Evolutionary conservation across 1,140 invertebrate species (phyloP), one percentile per base, ranked within the genome.

Genomic region (Drosophila chauvacae): DNA sequence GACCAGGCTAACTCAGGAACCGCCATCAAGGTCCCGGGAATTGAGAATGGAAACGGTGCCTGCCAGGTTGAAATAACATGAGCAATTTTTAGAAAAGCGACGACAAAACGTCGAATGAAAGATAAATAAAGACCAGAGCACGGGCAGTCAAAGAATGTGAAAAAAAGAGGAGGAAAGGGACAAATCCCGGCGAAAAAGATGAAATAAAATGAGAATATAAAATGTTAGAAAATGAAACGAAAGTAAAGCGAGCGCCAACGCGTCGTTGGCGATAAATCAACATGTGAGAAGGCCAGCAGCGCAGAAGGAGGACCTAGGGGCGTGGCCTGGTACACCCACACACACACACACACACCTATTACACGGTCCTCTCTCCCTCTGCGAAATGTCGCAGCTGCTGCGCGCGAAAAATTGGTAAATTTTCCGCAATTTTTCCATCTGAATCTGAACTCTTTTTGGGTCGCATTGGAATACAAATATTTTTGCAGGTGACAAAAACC

Each of bases 101-200:
- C 79, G 88, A 88, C 81, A 80, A 80, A 91, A 91, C 82, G 88
- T 91, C 88, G 88, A 91, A 91, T 91, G 88, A 85, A 91, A 91
- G 88, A 91, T 91, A 91, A 91, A 91, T 91, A 91, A 85, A 88
- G 87, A 59, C 70, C 58, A 71, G 63, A 47, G 26, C 55, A 42
- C 63, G 57, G 63, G 55, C 56, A 58, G 41, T 41, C 73, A 44
- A 45, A 74, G 30, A 18, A 48, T 48, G 16, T 18, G 13, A 18
- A 3, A 39, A 51, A 13, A 51, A 7, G 26, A 57, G 37, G 23
- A n/a, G 2, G 14, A 39, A 23, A 23, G 23, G 20, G 63, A 66
- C 66, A 76, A 76, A 59, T 45, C 47, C 30, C 18, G 20, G 60
- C 53, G 37, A 73, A 64, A 81, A 64, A 77, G 64, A 66, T 39